Evolutionary conservation across 30 jellyfish, hydroid and myxozoan species (phyloP).

Genomic region (Turritopsis rubra): DNA sequence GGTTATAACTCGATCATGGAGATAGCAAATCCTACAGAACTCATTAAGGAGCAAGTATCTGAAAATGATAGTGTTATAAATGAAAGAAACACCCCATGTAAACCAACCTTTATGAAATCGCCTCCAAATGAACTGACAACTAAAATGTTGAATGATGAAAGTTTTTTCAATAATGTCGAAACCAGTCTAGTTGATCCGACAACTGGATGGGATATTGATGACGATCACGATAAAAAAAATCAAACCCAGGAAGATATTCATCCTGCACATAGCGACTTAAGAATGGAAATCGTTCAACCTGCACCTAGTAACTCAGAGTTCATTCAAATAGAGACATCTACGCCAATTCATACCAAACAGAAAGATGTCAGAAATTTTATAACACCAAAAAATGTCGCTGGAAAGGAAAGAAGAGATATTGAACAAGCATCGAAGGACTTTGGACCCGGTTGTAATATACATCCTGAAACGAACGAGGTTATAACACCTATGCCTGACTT

Average conservation of each 20-base stretch:
- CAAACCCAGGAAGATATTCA: background rate
- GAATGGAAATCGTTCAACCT: background rate
- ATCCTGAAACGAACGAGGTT: constrained; percentile 68
- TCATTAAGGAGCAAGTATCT: background rate
- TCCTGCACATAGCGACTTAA: background rate
- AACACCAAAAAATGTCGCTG: background rate
- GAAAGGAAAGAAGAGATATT: background rate
- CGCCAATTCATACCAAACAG: background rate
- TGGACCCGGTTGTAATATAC: constrained; percentile 60
- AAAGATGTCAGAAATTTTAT: background rate
- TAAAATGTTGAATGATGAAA: background rate
- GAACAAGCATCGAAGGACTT: constrained; percentile 2
- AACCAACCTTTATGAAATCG: background rate
- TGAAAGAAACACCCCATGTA: background rate
- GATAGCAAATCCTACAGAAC: constrained; percentile 1
- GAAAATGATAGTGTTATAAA: background rate
- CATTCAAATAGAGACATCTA: background rate
- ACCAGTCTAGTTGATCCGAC: background rate
- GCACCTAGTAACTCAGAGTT: background rate
- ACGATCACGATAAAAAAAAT: background rate
- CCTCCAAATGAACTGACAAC: background rate
- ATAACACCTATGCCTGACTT: constrained; percentile 90
- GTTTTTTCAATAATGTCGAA: background rate
- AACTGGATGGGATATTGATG: background rate
- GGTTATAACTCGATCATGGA: constrained; percentile 15